phyloP scores from a whole-genome alignment of 2,797 vertebrate species.

The Oophaga sylvatica region DNA sequence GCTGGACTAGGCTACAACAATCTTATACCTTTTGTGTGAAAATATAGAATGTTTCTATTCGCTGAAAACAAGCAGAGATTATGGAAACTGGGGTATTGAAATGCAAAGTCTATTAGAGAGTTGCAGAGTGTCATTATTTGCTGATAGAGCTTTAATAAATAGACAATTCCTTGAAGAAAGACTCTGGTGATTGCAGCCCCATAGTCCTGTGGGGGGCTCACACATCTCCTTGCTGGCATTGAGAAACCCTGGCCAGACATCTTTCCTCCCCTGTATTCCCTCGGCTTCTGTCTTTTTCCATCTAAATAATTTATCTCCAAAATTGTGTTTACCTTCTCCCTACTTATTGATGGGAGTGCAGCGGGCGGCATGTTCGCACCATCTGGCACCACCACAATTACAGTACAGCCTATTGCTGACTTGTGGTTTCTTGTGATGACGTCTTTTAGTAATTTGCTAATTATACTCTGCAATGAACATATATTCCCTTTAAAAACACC shows the following conservation, averaged over 20 bases:
- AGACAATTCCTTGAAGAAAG: no score
- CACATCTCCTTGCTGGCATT: not conserved
- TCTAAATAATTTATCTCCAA: conserved; percentile 24
- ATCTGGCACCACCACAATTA: conserved; percentile 4
- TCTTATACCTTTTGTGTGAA: no score
- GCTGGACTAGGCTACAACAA: not conserved
- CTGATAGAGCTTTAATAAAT: no score
- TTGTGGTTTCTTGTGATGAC: not conserved
- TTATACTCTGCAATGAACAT: not conserved
- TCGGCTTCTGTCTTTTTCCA: conserved; percentile 16
- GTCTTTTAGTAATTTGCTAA: not conserved
- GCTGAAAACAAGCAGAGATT: not conserved
- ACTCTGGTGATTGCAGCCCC: no score
- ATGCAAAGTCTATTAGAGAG: not conserved
- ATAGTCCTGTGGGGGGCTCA: not conserved
- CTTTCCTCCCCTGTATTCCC: not conserved
- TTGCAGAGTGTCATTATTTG: not conserved
- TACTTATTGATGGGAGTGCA: not conserved
- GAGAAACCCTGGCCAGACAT: not conserved
- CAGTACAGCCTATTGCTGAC: not conserved
- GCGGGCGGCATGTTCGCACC: conserved; percentile 6
- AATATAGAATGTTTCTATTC: not conserved
- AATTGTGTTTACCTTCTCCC: conserved; percentile 14
- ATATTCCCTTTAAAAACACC: no score
- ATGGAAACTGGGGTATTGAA: not conserved